These are phyloP conservation scores for Condylura cristata DNA, from an alignment of 2,113 vertebrate species.

Conservation along the genomic window DNA sequence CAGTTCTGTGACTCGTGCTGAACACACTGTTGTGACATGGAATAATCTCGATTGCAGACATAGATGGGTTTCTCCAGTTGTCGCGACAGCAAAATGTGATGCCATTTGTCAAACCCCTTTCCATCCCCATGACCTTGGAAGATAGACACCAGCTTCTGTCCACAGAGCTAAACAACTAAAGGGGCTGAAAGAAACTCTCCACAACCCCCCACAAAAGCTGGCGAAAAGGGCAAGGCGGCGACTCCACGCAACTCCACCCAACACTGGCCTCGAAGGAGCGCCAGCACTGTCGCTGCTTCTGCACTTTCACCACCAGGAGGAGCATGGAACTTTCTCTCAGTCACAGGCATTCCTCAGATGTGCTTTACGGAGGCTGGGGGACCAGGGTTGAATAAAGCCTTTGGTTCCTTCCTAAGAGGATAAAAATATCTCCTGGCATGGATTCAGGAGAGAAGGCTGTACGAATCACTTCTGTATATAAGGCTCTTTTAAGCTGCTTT, in stretches of 20 bases:
- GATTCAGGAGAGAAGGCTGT: conserved; percentile 59
- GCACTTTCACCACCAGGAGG: conserved; percentile 71
- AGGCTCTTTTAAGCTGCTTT: conserved; percentile 56
- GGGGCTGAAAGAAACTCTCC: neutral
- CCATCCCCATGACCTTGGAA: neutral
- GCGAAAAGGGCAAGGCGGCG: neutral
- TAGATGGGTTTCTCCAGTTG: neutral
- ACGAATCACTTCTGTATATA: conserved; percentile 50
- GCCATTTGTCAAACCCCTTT: neutral
- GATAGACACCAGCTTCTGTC: conserved; percentile 5
- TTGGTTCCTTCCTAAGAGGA: conserved; percentile 55
- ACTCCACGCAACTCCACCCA: neutral
- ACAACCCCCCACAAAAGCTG: neutral
- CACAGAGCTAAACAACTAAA: conserved; percentile 44
- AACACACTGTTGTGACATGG: neutral
- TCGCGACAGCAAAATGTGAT: neutral
- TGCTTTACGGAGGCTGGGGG: rapidly evolving
- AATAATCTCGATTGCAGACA: conserved; percentile 31
- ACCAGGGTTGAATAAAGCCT: conserved; percentile 54
- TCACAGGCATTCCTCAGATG: conserved; percentile 21
- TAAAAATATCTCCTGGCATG: conserved; percentile 57
- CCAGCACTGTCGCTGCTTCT: neutral
- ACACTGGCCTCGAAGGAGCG: neutral
- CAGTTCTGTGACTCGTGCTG: neutral
- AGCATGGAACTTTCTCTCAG: conserved; percentile 39